These are phyloP conservation scores for Exaiptasia diaphana DNA, from an alignment of 64 coral and sea anemone species.

Conservation along the genomic window DNA sequence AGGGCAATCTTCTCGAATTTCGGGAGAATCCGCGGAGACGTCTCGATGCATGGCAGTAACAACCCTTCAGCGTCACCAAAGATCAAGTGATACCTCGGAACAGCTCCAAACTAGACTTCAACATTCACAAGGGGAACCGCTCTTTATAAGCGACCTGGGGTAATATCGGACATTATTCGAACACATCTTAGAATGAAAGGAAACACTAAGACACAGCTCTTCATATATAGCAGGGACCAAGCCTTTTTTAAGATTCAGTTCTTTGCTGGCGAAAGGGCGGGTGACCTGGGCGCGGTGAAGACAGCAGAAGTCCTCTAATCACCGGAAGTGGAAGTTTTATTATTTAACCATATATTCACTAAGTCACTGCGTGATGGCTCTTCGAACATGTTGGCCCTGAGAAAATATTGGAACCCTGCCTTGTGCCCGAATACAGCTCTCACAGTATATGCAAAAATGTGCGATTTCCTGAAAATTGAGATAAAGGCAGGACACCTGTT, in stretches of 20 bases:
- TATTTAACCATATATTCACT: not conserved
- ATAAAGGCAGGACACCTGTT: not conserved
- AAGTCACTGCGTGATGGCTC: conserved; percentile 12
- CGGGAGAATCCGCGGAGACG: not conserved
- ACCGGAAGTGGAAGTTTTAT: not conserved
- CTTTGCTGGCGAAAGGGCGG: not conserved
- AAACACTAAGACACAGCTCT: not conserved
- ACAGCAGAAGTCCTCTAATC: conserved; percentile 1
- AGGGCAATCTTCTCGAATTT: conserved; percentile 26
- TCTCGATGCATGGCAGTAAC: not conserved
- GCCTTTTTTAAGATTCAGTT: conserved; percentile 10
- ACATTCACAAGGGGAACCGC: not conserved
- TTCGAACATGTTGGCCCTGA: conserved; percentile 23
- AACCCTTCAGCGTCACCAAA: not conserved
- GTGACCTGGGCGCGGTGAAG: not conserved
- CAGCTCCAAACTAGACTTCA: not conserved
- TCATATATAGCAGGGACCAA: not conserved
- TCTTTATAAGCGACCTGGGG: conserved; percentile 19
- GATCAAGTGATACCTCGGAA: conserved; percentile 25
- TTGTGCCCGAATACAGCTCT: conserved; percentile 6
- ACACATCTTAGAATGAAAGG: not conserved
- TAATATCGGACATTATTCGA: not conserved
- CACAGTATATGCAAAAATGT: conserved; percentile 13
- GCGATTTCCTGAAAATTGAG: conserved; percentile 1
- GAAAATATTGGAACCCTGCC: not conserved